Percentiles rank a stretch among this genome's conserved stretches.
These are phyloP conservation scores for Xiphophorus couchianus DNA, from an alignment of 2,113 vertebrate genomes.

Conservation along the genomic window DNA sequence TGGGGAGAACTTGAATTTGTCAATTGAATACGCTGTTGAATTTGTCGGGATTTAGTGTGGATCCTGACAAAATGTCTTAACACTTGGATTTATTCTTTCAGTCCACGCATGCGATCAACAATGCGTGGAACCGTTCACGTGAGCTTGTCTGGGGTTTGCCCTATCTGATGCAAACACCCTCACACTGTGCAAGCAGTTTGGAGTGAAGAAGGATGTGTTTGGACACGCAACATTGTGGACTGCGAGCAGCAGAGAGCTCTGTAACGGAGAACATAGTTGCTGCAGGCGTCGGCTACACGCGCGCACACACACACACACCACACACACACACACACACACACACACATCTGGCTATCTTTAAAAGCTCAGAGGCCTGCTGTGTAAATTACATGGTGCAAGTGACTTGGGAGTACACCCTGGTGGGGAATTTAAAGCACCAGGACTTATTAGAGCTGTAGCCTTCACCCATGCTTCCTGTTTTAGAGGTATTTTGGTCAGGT, in stretches of 20 bases:
- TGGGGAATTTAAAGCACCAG: conserved; percentile 58
- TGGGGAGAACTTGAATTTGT: not conserved
- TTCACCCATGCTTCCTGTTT: conserved; percentile 21
- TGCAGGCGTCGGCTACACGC: conserved; percentile 64
- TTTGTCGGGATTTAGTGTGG: not conserved
- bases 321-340: conserved; percentile 50
- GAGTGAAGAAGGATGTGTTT: conserved; percentile 65
- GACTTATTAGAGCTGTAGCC: conserved; percentile 34
- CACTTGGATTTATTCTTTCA: not conserved
- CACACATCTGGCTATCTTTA: conserved; percentile 78
- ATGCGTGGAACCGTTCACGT: not conserved
- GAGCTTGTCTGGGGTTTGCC: not conserved
- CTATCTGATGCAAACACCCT: not conserved
- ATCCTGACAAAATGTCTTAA: not conserved
- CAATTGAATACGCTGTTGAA: too few relatives aligned
- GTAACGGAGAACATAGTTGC: conserved; percentile 65
- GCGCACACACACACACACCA: conserved; percentile 46
- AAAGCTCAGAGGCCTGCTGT: conserved; percentile 75
- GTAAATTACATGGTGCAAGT: conserved; percentile 78
- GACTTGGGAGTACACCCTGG: conserved; percentile 58
- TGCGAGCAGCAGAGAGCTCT: conserved; percentile 39
- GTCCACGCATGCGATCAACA: not conserved
- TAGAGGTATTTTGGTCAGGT: not conserved
- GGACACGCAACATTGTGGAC: conserved; percentile 57
- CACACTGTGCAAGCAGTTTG: conserved; percentile 32